Percentiles rank a stretch among this genome's conserved stretches.
These are phyloP conservation scores for Pemphredon lugubris DNA, from an alignment of 2,888 invertebrate species.

Conservation along the genomic window DNA sequence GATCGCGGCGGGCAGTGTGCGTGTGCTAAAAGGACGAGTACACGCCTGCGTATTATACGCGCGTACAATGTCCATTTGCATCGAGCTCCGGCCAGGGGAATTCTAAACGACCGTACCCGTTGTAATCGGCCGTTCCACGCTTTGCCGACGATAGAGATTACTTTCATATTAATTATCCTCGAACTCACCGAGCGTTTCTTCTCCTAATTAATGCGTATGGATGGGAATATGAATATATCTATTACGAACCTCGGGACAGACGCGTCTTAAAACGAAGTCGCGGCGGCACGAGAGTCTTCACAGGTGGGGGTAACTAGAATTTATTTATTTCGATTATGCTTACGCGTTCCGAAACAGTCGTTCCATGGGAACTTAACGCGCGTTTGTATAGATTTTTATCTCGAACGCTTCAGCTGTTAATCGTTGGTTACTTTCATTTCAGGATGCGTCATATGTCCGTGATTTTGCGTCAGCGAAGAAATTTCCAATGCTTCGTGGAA, in stretches of 20 bases:
- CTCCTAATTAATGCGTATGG: neutral
- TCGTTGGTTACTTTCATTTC: constrained; percentile 11
- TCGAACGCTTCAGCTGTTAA: constrained; percentile 21
- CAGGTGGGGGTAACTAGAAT: no score
- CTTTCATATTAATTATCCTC: constrained; percentile 38
- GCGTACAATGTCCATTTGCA: constrained; percentile 14
- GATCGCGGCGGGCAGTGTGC: neutral
- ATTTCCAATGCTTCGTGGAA: no score
- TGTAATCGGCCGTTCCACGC: constrained; percentile 2
- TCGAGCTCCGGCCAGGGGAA: neutral
- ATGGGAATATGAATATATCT: no score
- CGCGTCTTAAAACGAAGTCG: no score
- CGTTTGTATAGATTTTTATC: neutral
- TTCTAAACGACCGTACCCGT: constrained; percentile 23
- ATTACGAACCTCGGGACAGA: no score
- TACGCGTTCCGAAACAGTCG: neutral
- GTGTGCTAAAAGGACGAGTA: constrained; percentile 7
- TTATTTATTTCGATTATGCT: no score
- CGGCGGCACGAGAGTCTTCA: no score
- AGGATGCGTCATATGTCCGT: neutral
- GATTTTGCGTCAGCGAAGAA: no score
- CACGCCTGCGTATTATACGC: neutral
- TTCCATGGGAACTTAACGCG: neutral
- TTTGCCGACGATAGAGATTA: constrained; percentile 13
- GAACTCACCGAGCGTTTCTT: neutral